Base-by-base conservation (phyloP, 1,140 invertebrate genomes). In the Cydia splendana region DNA sequence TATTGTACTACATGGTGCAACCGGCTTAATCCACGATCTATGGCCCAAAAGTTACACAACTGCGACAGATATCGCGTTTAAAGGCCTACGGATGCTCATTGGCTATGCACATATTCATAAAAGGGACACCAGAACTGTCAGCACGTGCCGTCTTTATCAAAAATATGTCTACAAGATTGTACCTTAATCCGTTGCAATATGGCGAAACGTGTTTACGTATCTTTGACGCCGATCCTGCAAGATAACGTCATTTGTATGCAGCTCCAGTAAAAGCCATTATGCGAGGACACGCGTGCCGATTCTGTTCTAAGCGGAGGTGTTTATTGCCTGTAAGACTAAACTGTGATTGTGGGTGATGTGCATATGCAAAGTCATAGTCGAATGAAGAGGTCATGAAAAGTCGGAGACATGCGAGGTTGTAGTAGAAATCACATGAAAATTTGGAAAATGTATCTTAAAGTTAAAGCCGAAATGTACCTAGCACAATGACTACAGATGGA, bases 281-380 rank as follows among this genome's bases (percentile, higher is more conserved):
- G 34, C 30, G 81, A 84, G 82, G 82, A 67, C 82, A 78, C 82
- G 80, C 82, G 82, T 75, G 82, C 76, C 24, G 48, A 48, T 71
- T 62, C 67, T 75, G 65, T 75, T 30, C 42, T 4, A 13, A 51
- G 51, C 13, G 2, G 42, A 13, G 18, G 13, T 74, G 73, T 34
- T 53, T 74, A 74, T 74, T 74, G 73, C 73, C 73, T 18, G 30
- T 69, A 57, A 57, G n/a, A 57, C 53, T n/a, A 20, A 18, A 0
- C n/a, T 7, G 2, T 57, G 53, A 57, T 57, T 18, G 9, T n/a
- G 15, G 53, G 18, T 57, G 18, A 57, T 20, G 5, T 57, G 53
- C 53, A 57, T 57, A 57, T 57, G 53, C n/a, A 57, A 57, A 57
- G 15, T 18, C 1, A 20, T 57, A 51, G 48, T 42, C 15, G 12